Base-by-base conservation (phyloP, 2,113 vertebrate species). In the Lasiurus cinereus region DNA sequence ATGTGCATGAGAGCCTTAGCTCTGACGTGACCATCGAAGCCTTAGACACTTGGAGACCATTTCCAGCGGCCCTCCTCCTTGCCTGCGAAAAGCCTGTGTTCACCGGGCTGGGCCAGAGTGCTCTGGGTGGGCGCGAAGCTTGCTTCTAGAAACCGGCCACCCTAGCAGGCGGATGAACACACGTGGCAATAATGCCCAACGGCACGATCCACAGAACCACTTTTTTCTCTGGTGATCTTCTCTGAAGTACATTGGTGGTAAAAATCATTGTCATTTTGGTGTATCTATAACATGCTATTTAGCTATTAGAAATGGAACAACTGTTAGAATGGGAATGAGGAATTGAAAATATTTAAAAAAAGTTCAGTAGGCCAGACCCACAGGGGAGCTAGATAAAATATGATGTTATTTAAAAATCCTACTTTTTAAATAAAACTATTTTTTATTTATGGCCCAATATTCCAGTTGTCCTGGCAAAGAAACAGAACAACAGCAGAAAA, bases 11-110 rank as follows among this genome's bases (percentile, higher is more conserved):
- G 93, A 94, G 83, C 86, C 91, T 94, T 39, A 46, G 43, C 52
- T 85, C 50, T 91, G 93, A 92, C 93, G 92, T 92, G 72, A 88
- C 74, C 94, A 92, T 97, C 93, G 88, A 90, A 64, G 82, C 73
- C 85, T 83, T 94, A 88, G 92, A 95, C 66, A 90, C 90, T 88
- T 97, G 73, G 85, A 90, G 90, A 93, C 90, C 96, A 93, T 97
- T 97, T 97, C 91, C 67, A 87, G 92, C 91, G 83, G 69, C 52
- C 29, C 43, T 93, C 96, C 94, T 95, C 96, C 91, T 95, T 97
- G 92, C 91, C 92, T 96, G 50, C 56, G 90, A 82, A 86, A 90
- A 90, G 73, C 78, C 90, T 83, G 80, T 59, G 33, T 72, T 82
- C 24, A 70, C 4, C 33, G 15, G 11, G 59, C 73, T 67, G 8